Evolutionary conservation across 2,888 invertebrate genomes (phyloP).

Genomic region (Notocelia uddmanniana): DNA sequence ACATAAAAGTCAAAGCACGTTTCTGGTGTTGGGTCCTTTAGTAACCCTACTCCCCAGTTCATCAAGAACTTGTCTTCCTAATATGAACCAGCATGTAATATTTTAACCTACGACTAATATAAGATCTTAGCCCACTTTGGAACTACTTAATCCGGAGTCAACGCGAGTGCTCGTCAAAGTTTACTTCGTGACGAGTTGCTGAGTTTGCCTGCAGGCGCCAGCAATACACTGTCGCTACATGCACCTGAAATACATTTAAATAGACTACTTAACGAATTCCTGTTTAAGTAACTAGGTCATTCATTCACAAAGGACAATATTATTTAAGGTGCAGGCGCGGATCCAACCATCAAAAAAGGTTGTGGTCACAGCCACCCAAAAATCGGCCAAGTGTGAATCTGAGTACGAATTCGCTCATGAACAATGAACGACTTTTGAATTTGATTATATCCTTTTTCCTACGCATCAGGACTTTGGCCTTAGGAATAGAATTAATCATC

Average conservation of each 20-base stretch:
- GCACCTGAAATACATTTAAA: constrained; percentile 8
- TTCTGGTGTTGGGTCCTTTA: background rate
- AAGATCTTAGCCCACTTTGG: constrained; percentile 19
- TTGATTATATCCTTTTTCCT: no score
- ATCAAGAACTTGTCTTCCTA: background rate
- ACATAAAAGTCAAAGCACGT: background rate
- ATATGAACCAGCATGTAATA: constrained; percentile 12
- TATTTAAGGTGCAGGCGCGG: no score
- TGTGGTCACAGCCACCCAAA: no score
- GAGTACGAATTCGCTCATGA: no score
- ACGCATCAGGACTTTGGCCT: no score
- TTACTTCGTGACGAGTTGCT: constrained; percentile 27
- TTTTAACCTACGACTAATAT: constrained; percentile 26
- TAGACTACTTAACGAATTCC: background rate
- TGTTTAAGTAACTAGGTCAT: background rate
- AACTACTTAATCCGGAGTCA: constrained; percentile 37
- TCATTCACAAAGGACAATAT: no score
- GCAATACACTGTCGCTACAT: constrained; percentile 5
- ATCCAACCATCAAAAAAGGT: no score
- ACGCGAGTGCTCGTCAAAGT: constrained; percentile 34
- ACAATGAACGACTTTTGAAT: no score
- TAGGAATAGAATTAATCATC: no score
- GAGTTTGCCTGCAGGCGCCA: constrained; percentile 25
- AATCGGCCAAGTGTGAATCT: no score
- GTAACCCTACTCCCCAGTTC: background rate